Base-by-base conservation (phyloP, 2,113 vertebrate species). In the Caretta caretta region DNA sequence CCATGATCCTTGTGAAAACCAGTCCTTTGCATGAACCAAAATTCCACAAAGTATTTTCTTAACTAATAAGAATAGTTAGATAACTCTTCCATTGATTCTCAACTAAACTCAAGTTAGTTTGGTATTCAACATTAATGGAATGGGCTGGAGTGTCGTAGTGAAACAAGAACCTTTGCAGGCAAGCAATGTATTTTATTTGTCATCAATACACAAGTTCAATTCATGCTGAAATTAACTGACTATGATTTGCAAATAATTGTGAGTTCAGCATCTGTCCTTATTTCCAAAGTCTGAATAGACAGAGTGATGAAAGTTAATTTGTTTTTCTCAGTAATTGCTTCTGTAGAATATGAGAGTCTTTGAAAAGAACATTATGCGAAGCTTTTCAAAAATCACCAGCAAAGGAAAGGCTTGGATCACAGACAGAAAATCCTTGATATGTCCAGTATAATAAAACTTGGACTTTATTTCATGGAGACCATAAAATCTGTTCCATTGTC, bases 121-220 rank as follows among this genome's bases (percentile, higher is more conserved):
- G 92, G 72, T 93, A 72, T 35, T 97, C 95, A 96, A 95, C 91
- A 87, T 93, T 94, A 97, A 98, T 95, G 80, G 96, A 98, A 95
- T 86, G 92, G 20, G 80, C 95, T 80, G 49, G 25, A 96, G 89
- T 88, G 93, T 89, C 92, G 87, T 62, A 94, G 48, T 22, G 78
- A 93, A 88, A 97, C 92, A 97, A 95, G 79, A 97, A 94, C 25
- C 85, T 92, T 93, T 97, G 97, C 86, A 97, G 96, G 80, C 97
- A 96, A 96, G 91, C 84, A 1, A 81, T 90, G 89, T 95, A 90
- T 97, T 97, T 97, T 98, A 97, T 98, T 98, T 98, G 88, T 97
- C 97, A 97, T 88, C 84, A 95, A 85, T 94, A 86, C 95, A 97
- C n/a, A 91, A 59, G 72, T 91, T 98, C 88, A 95, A 92, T 98